Base-by-base conservation (phyloP, 2,113 vertebrate species). In the rat (Rattus norvegicus) region DNA sequence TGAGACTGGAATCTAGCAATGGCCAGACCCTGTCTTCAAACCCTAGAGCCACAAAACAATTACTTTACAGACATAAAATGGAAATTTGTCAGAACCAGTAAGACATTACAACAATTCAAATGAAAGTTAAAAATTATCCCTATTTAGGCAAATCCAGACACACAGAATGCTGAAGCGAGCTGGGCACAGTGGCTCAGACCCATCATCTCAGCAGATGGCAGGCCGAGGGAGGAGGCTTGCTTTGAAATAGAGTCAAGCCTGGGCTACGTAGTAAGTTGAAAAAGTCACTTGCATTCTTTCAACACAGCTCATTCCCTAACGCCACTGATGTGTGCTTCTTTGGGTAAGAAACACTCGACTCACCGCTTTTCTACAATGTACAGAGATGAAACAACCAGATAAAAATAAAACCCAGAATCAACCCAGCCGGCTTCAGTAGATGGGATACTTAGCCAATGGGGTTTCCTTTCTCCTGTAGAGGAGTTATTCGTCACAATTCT, bases 21-120 rank as follows among this genome's bases (percentile, higher is more conserved):
- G 26, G 1, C 28, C 47, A 54, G 65, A 36, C 12, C 6, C 47
- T 87, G 12, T 69, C 36, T 56, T 72, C 33, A 88, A 52, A 54
- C 9, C 69, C 67, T 39, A 59, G 14, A 59, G 56, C 69, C 47
- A 72, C 52, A 30, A 56, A 88, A 47, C 26, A 85, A 49, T 0
- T 26, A 28, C 24, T 73, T 73, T n/a, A 80, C 36, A 69, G 47
- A 75, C 88, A 94, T n/a, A 93, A 93, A 93, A 73, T 81, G 36
- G 81, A 92, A 22, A 33, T n/a, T 6, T 75, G 22, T 91, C 79
- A 90, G 65, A 7, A 39, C 7, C 30, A 90, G 22, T 70, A 92
- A 94, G 65, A 88, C n/a, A 59, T 90, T 84, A 69, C n/a, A 92
- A 47, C 33, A 28, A 26, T 87, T 95, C 93, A 92, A 88, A 92